Percentiles rank a stretch among this genome's conserved stretches.
phyloP scores from a whole-genome alignment of 2,888 invertebrate genomes.

The Seira ritae region DNA sequence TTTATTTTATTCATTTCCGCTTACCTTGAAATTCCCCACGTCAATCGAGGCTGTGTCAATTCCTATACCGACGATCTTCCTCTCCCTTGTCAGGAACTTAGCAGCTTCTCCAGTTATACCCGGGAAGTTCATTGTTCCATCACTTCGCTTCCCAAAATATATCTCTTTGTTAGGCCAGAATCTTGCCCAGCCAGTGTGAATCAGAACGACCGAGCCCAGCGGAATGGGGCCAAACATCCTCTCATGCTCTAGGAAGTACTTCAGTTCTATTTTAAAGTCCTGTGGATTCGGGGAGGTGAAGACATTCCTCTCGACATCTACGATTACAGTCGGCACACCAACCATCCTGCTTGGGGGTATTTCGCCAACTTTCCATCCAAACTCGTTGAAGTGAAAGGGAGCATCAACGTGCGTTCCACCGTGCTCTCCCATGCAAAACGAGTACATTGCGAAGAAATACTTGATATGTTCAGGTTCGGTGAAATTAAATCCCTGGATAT shows the following conservation, averaged over 20 bases:
- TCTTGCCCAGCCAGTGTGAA: not conserved
- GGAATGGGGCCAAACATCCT: not conserved
- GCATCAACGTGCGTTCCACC: constrained; percentile 82
- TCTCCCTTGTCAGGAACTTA: not conserved
- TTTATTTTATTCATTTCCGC: no score
- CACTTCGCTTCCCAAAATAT: not conserved
- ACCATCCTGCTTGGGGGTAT: constrained; percentile 77
- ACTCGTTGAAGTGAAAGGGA: constrained; percentile 79
- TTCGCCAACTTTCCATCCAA: constrained; percentile 77
- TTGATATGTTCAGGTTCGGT: not conserved
- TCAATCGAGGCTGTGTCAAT: not conserved
- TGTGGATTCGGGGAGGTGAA: constrained; percentile 2
- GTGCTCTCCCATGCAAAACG: constrained; percentile 77
- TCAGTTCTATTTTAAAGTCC: constrained; percentile 6
- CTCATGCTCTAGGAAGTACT: constrained; percentile 37
- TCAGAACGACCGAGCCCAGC: not conserved
- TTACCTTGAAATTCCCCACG: not conserved
- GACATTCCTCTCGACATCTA: constrained; percentile 38
- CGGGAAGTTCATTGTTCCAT: not conserved
- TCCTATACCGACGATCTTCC: not conserved
- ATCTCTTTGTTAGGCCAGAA: not conserved
- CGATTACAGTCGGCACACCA: constrained; percentile 14
- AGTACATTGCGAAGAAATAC: constrained; percentile 58
- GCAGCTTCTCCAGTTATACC: not conserved
- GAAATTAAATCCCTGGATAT: constrained; percentile 35